Evolutionary conservation across 2,888 invertebrate species (phyloP), one percentile per base, ranked within the genome.

Genomic region (Lasiommata megera): DNA sequence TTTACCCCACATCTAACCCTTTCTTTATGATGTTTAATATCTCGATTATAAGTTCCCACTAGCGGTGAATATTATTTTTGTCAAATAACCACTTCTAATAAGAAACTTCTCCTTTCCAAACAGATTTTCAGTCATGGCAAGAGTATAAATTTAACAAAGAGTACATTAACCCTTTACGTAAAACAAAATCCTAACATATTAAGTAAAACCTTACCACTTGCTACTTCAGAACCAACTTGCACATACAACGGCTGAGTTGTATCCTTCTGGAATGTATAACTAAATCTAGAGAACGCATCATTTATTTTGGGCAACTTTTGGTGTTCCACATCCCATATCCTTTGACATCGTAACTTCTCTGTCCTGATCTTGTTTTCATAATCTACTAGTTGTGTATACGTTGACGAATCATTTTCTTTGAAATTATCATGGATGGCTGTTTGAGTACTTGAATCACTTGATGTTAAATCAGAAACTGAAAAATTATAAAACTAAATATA

Each of bases 351-450:
- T 0, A 77, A 66, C 57, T 77, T 72, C 31, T 82, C 79, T 0
- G 72, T 68, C 3, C 77, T 67, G 1, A 79, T 78, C 56, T 80
- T 79, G 62, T 83, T 82, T 41, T 82, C 81, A 57, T 76, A 79
- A 3, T 23, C 23, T 7, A 8, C 3, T 9, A 1, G 6, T 44
- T 44, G 44, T 7, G 6, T 6, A 16, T 29, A 9, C 14, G n/a
- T 12, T n/a, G 17, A 1, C 1, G 16, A 6, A 17, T 52, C 38
- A 41, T 50, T 56, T 18, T 61, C 54, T 23, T 34, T n/a, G 7
- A 9, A 31, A n/a, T 44, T 1, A 36, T 11, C n/a, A 36, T 7
- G 3, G 8, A 31, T 6, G 7, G 31, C 9, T 31, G 7, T 31
- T 31, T 31, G 7, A 31, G 31, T 31, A 31, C 31, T 31, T 31